A percentile compares a stretch with the other conserved stretches of the same genome.
Evolutionary conservation across 2,113 vertebrate genomes (phyloP).

Genomic region (Perca flavescens): DNA sequence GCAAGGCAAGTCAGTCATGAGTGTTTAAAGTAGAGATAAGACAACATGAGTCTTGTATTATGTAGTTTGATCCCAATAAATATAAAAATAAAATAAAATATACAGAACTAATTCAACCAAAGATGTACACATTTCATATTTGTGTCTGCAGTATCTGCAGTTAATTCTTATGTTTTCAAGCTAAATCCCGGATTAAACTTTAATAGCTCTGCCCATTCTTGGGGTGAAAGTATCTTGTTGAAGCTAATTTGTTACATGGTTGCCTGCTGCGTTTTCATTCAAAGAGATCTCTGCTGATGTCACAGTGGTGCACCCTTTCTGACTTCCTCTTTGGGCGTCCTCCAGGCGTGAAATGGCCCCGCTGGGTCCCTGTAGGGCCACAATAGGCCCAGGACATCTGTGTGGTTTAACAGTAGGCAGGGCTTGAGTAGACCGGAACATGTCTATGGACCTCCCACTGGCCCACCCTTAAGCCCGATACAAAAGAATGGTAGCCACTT

Average conservation of each 20-base stretch:
- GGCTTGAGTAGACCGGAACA: constrained; percentile 68
- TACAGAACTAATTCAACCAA: not conserved
- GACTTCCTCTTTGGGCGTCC: constrained; percentile 69
- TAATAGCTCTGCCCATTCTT: constrained; percentile 20
- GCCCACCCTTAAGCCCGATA: constrained; percentile 42
- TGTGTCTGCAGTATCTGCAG: not conserved
- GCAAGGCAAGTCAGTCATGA: not conserved
- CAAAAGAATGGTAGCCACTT: constrained; percentile 63
- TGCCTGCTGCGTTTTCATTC: constrained; percentile 64
- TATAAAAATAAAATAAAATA: not conserved
- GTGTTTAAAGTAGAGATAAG: constrained; percentile 1
- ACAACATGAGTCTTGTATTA: not conserved
- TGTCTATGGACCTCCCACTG: constrained; percentile 69
- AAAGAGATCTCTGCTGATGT: constrained; percentile 61
- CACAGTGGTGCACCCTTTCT: constrained; percentile 64
- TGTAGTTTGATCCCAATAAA: not conserved
- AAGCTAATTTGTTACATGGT: constrained; percentile 76
- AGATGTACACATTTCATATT: not conserved
- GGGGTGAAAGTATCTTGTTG: constrained; percentile 61
- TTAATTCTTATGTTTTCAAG: not conserved
- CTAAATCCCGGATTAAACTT: constrained; percentile 27
- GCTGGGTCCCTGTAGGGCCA: constrained; percentile 61
- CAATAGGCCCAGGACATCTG: constrained; percentile 75
- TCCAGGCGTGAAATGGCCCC: constrained; percentile 73
- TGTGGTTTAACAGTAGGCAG: constrained; percentile 65